Evolutionary conservation across 2,888 invertebrate species (phyloP).

Genomic region (Blastobasis adustella): DNA sequence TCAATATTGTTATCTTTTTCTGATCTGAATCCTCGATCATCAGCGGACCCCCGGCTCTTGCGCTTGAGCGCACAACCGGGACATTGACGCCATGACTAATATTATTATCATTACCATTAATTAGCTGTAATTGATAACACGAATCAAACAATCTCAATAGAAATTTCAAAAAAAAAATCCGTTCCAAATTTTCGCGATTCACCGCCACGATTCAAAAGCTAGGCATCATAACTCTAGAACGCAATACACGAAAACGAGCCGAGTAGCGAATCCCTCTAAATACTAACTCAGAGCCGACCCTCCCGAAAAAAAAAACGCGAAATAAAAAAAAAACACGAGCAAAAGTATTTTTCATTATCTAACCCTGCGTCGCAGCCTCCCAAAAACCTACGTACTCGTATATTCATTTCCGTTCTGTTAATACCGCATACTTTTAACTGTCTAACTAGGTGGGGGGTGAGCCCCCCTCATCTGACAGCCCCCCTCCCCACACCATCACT

Average conservation of each 20-base stretch:
- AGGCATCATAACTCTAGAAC: constrained; percentile 1
- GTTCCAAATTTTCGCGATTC: not conserved
- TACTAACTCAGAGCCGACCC: constrained; percentile 14
- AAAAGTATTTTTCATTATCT: constrained; percentile 70
- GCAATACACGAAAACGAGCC: no score
- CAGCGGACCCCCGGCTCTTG: no score
- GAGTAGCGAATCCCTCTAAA: no score
- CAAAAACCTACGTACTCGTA: constrained; percentile 66
- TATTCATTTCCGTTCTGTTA: constrained; percentile 75
- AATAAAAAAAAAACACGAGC: constrained; percentile 43
- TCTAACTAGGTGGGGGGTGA: constrained; percentile 64
- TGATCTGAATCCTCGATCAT: no score
- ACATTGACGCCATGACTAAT: no score
- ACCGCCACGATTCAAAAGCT: not conserved
- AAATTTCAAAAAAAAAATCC: no score
- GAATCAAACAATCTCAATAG: no score
- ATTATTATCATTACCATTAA: no score
- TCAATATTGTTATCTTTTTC: no score
- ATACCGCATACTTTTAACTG: constrained; percentile 76
- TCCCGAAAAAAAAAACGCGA: constrained; percentile 27
- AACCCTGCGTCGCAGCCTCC: constrained; percentile 67
- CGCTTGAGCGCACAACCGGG: no score
- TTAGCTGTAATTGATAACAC: no score
- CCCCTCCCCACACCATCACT: constrained; percentile 50
- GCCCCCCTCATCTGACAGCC: constrained; percentile 21